Conservation (phyloP, 2,888 invertebrate genomes). For the Arge pagana region DNA sequence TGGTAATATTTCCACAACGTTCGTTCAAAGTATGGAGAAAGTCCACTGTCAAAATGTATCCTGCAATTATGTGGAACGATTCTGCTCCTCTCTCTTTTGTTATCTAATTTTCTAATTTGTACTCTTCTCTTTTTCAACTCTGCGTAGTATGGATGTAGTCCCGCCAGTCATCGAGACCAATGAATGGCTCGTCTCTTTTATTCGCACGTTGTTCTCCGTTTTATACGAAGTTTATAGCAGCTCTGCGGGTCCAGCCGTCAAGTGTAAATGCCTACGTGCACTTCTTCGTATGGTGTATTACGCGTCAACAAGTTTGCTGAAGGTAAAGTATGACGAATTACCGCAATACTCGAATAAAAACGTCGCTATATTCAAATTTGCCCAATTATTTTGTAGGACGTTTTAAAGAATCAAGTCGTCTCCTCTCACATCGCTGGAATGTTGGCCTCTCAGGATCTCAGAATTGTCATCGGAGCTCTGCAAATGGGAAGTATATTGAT, state of each 20-base stretch:
- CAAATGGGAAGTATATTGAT: constrained; percentile 97
- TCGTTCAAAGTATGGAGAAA: background rate
- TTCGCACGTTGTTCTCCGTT: constrained; percentile 87
- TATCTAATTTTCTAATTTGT: background rate
- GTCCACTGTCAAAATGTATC: no score
- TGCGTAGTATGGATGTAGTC: constrained; percentile 56
- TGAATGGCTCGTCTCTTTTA: constrained; percentile 60
- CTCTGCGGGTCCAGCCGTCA: constrained; percentile 95
- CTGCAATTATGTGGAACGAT: no score
- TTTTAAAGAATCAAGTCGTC: constrained; percentile 75
- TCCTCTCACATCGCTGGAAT: constrained; percentile 98
- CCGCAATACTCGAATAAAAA: background rate
- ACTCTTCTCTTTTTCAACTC: no score
- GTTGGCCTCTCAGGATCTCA: constrained; percentile 95
- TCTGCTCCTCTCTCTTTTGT: background rate
- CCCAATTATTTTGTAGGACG: constrained; percentile 55
- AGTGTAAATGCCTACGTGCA: constrained; percentile 95
- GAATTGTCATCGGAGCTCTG: constrained; percentile 94
- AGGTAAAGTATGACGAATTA: constrained; percentile 59
- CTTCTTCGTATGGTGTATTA: constrained; percentile 96
- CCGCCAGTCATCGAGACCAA: constrained; percentile 55
- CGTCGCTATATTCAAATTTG: no score
- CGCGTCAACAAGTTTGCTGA: constrained; percentile 83
- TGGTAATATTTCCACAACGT: background rate
- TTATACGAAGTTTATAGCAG: constrained; percentile 98